Conservation (phyloP, 2,888 invertebrate species). For the Gastrophysa polygoni region DNA sequence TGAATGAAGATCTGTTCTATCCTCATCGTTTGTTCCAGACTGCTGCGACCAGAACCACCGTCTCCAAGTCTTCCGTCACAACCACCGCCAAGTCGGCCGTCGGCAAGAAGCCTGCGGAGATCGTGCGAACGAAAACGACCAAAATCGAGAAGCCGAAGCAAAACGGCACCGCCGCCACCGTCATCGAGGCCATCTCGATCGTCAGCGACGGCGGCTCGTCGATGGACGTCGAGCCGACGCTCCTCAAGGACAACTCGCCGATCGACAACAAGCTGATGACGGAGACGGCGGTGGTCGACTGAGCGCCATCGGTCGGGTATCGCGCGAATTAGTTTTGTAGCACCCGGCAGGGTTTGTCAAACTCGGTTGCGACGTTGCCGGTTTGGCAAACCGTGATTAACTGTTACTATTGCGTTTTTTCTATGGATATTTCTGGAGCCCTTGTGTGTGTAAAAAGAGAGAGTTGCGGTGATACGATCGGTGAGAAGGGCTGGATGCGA, state of each 20-base stretch:
- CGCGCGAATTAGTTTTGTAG: too few relatives aligned
- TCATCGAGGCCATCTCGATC: conserved; percentile 43
- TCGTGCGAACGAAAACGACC: conserved; percentile 43
- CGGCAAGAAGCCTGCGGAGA: conserved; percentile 45
- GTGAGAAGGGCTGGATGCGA: conserved; percentile 46
- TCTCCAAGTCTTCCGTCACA: conserved; percentile 50
- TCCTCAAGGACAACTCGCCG: conserved; percentile 56
- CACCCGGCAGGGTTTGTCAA: too few relatives aligned
- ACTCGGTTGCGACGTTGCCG: conserved; percentile 20
- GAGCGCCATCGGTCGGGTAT: too few relatives aligned
- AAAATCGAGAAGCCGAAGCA: conserved; percentile 47
- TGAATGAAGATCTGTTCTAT: too few relatives aligned
- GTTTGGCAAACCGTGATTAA: conserved; percentile 31
- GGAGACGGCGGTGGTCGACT: conserved; percentile 49
- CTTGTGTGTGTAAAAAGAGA: conserved; percentile 49
- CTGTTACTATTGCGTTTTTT: conserved; percentile 49
- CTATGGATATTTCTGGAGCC: too few relatives aligned
- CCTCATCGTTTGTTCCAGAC: neutral
- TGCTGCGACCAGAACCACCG: conserved; percentile 14
- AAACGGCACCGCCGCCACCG: conserved; percentile 46
- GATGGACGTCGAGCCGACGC: conserved; percentile 43
- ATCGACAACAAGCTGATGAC: conserved; percentile 52
- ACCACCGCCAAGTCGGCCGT: conserved; percentile 48
- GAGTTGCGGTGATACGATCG: conserved; percentile 53
- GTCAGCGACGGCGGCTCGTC: conserved; percentile 34